Base-by-base conservation (phyloP, 1,140 invertebrate species). In the Rhyacophila brunnea region DNA sequence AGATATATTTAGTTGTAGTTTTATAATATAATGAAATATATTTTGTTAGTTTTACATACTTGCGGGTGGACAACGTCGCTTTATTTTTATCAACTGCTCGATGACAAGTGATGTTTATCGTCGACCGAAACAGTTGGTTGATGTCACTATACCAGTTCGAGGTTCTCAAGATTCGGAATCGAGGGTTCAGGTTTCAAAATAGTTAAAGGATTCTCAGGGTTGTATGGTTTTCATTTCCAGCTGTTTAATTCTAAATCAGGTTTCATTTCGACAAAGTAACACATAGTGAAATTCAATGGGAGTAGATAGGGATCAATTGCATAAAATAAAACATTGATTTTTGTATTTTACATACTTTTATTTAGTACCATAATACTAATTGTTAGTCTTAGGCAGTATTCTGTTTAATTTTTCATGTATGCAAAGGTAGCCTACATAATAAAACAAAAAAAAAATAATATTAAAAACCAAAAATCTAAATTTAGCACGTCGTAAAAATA, bases 381-480 rank as follows among this genome's bases (percentile, higher is more conserved):
- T 48, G 62, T 64, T 64, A 64, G 53, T 64, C 56, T 58, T 60
- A 64, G 57, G 57, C 57, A 64, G 43, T 64, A 57, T 49, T 47
- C 42, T 47, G 44, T 36, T 49, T 57, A 52, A 46, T 56, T 48
- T 49, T 14, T n/a, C 40, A 10, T 44, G 9, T 35, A 34, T 34
- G n/a, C 38, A n/a, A 40, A 40, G 11, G 11, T 11, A n/a, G 15
- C 23, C 9, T 28, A 56, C 34, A 49, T 49, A 42, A 32, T 36
- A 47, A 56, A 44, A 44, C 11, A 14, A 32, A 15, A 40, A 42
- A 19, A 34, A 19, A 48, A 43, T 56, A 36, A 40, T 55, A 56
- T 47, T 43, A 62, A 28, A 44, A 17, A 43, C 13, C 44, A 48
- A 55, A 64, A 50, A 40, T 44, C 35, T 55, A 60, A 54, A 49